These are phyloP conservation scores for Noctua janthe DNA, from an alignment of 2,888 invertebrate genomes.

Conservation along the genomic window DNA sequence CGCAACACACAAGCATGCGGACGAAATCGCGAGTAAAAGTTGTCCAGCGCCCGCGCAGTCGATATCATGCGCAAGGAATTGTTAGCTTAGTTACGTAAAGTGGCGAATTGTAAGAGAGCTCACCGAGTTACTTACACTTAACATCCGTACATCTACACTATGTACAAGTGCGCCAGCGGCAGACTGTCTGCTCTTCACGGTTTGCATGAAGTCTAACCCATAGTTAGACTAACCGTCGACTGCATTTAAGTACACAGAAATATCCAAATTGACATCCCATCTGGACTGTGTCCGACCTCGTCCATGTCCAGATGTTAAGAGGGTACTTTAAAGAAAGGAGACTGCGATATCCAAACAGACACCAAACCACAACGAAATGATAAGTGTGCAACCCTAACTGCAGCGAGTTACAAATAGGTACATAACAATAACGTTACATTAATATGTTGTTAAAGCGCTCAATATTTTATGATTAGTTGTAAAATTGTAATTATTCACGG, in stretches of 20 bases:
- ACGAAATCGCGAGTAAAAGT: constrained; percentile 42
- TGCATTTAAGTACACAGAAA: too few relatives aligned
- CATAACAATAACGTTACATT: neutral
- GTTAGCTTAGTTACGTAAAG: neutral
- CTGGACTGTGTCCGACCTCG: too few relatives aligned
- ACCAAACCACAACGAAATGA: too few relatives aligned
- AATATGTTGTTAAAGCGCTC: neutral
- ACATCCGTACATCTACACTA: neutral
- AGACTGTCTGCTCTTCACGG: too few relatives aligned
- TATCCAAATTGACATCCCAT: too few relatives aligned
- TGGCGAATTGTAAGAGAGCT: neutral
- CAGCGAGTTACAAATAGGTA: neutral
- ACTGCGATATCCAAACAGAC: too few relatives aligned
- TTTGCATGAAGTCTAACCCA: too few relatives aligned
- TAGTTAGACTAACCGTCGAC: too few relatives aligned
- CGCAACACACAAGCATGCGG: constrained; percentile 27
- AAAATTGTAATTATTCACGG: constrained; percentile 14
- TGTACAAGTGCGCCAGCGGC: too few relatives aligned
- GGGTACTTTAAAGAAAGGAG: too few relatives aligned
- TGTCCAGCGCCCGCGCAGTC: neutral
- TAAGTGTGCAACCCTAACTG: neutral
- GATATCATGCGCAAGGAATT: neutral
- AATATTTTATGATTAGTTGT: neutral
- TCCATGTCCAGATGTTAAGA: too few relatives aligned
- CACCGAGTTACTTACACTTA: neutral